Conservation (phyloP, 2,113 vertebrate genomes). For the Anoura caudifer region DNA sequence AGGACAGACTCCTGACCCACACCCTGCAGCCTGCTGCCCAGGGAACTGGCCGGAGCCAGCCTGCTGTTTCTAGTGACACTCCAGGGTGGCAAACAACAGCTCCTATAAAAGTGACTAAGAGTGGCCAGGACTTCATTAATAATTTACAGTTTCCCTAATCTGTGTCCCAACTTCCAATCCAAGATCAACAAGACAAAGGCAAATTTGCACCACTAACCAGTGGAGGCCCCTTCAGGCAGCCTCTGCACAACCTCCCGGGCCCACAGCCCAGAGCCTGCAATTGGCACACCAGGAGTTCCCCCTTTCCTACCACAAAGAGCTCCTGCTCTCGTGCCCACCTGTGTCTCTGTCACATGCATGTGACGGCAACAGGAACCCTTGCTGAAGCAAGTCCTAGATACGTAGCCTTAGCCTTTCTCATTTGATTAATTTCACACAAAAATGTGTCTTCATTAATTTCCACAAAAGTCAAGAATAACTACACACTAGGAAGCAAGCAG, state of each 20-base stretch:
- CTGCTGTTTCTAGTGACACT: background rate
- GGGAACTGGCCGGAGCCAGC: background rate
- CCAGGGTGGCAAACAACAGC: background rate
- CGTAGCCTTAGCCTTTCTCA: background rate
- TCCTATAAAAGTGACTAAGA: background rate
- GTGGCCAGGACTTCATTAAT: background rate
- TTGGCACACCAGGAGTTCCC: accelerated
- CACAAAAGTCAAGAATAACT: background rate
- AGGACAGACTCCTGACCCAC: background rate
- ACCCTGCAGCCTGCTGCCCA: no score
- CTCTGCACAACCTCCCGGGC: background rate
- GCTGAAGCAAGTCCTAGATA: background rate
- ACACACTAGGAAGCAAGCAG: background rate
- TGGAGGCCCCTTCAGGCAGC: background rate
- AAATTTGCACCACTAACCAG: background rate
- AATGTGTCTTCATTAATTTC: background rate
- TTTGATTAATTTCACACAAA: no score
- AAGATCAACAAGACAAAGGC: background rate
- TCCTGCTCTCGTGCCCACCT: background rate
- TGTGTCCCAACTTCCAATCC: background rate
- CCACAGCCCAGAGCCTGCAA: no score
- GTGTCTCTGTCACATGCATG: background rate
- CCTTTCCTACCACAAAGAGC: background rate
- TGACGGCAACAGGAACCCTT: background rate
- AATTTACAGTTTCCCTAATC: background rate